These are phyloP conservation scores for Trinorchestia longiramus DNA, from an alignment of 1,140 invertebrate genomes.

Conservation along the genomic window DNA sequence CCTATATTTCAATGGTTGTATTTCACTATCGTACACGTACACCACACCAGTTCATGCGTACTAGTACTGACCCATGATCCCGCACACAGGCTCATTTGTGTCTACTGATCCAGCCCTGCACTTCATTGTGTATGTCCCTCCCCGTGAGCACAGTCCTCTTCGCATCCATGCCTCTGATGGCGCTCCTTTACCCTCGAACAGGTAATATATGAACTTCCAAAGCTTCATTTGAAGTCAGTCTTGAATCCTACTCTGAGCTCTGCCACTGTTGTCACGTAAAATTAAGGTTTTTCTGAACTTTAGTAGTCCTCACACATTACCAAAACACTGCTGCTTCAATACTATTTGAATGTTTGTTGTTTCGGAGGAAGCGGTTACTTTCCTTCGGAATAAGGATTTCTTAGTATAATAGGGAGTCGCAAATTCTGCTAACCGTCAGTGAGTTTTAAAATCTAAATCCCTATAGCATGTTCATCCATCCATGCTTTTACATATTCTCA, in stretches of 20 bases:
- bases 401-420: too few species aligned
- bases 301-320: too few species aligned
- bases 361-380: too few species aligned
- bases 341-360: too few species aligned
- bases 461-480: too few species aligned
- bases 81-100: constrained; percentile 78
- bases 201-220: constrained; percentile 72
- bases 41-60: neutral
- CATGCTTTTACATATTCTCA: too few species aligned
- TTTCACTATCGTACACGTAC: neutral
- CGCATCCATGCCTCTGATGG: constrained; percentile 74
- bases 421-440: too few species aligned
- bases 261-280: neutral
- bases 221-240: neutral
- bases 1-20: neutral
- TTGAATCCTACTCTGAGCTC: neutral
- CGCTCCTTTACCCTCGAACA: constrained; percentile 66
- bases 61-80: constrained; percentile 54
- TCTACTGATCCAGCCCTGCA: constrained; percentile 85
- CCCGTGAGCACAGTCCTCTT: constrained; percentile 80
- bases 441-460: too few species aligned
- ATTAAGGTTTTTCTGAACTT: too few species aligned
- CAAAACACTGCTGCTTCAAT: too few species aligned
- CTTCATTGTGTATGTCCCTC: constrained; percentile 85
- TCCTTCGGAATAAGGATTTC: too few species aligned